A percentile compares a stretch with the other conserved stretches of the same genome.
Evolutionary conservation across 37 sponge, comb jelly and placozoan species (phyloP).

Genomic region (Agelas oroides): DNA sequence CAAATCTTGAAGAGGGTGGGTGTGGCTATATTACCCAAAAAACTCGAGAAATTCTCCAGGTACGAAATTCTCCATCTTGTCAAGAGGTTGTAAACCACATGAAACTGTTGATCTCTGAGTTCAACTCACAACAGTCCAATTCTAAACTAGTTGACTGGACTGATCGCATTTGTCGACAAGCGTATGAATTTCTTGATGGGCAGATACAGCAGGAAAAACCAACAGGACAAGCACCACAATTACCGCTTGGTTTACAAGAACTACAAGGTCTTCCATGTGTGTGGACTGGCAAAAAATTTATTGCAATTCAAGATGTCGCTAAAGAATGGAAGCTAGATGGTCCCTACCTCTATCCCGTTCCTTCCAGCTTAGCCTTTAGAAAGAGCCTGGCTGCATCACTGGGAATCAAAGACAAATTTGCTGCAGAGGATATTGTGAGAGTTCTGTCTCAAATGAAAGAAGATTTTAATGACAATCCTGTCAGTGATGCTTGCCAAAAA

Average conservation of each 20-base stretch:
- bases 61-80: slow-evolving; percentile 25
- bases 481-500: slow-evolving; percentile 10
- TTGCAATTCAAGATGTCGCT: slow-evolving; percentile 19
- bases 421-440: slow-evolving; percentile 19
- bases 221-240: not conserved
- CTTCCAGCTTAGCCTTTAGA: slow-evolving; percentile 1
- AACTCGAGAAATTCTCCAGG: not conserved
- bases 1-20: slow-evolving; percentile 12
- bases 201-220: not conserved
- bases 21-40: slow-evolving; percentile 13
- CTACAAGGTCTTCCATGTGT: slow-evolving; percentile 15
- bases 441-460: slow-evolving; percentile 55
- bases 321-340: slow-evolving; percentile 35
- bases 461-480: slow-evolving; percentile 25
- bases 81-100: slow-evolving; percentile 38
- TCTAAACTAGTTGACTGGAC: not conserved
- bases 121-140: not conserved
- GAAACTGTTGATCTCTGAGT: slow-evolving; percentile 15
- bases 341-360: slow-evolving; percentile 59
- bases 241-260: not conserved
- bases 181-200: slow-evolving; percentile 33
- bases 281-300: slow-evolving; percentile 59
- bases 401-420: slow-evolving; percentile 34
- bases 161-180: not conserved
- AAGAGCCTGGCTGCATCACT: slow-evolving; percentile 18